Evolutionary conservation across 2,888 invertebrate species (phyloP).

Genomic region (Lasioglossum marginatum): DNA sequence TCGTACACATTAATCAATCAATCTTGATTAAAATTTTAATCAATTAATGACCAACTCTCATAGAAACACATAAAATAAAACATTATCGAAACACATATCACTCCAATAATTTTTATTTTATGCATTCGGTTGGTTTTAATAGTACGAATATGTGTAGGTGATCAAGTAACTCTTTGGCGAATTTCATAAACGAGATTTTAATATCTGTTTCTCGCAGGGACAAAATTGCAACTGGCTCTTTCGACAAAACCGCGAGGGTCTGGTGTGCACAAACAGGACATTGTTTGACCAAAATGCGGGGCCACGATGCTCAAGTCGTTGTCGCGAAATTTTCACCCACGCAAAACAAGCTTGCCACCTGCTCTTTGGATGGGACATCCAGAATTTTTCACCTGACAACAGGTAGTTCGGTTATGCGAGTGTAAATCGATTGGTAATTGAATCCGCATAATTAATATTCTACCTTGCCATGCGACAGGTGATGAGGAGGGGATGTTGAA

Average conservation of each 20-base stretch:
- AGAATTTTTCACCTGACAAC: conserved; percentile 90
- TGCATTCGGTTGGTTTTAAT: neutral
- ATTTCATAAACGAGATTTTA: neutral
- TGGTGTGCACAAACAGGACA: conserved; percentile 90
- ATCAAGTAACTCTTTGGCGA: neutral
- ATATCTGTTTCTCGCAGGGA: conserved; percentile 85
- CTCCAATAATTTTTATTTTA: neutral
- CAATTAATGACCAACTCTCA: too few species aligned
- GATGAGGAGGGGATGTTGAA: conserved; percentile 87
- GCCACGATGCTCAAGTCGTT: conserved; percentile 91
- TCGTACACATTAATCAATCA: too few species aligned
- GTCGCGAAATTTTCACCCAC: conserved; percentile 89
- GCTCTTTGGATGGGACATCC: conserved; percentile 91
- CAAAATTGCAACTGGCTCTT: conserved; percentile 91
- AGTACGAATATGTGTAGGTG: neutral
- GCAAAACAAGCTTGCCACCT: conserved; percentile 89
- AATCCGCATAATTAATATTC: neutral
- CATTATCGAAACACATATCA: too few species aligned
- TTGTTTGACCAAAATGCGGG: conserved; percentile 89
- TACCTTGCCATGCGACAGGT: conserved; percentile 81
- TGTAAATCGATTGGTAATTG: neutral
- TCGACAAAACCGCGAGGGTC: conserved; percentile 91
- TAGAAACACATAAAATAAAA: too few species aligned
- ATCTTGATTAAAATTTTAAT: too few species aligned
- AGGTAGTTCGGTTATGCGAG: conserved; percentile 82